Conservation (phyloP, 2,888 invertebrate genomes). For the Torymus aiolomorphi region DNA sequence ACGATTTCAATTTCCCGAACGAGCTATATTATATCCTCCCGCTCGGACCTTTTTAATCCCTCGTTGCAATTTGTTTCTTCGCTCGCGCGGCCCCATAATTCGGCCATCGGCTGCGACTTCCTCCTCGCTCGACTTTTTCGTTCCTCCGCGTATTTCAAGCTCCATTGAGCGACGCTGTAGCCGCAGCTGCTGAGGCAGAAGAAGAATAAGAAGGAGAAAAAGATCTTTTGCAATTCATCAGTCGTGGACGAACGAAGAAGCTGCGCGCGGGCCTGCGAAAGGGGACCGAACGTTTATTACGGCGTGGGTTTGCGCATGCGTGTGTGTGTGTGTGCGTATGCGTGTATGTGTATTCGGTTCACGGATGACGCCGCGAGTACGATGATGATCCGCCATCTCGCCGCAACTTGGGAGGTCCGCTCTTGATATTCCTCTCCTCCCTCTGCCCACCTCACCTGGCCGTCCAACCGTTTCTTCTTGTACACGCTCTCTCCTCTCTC, state of each 20-base stretch:
- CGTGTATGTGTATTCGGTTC: slow-evolving; percentile 34
- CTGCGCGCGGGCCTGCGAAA: slow-evolving; percentile 1
- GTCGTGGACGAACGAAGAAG: slow-evolving; percentile 32
- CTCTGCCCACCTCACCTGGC: slow-evolving; percentile 63
- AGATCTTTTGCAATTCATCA: slow-evolving; percentile 53
- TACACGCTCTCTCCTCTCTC: slow-evolving; percentile 65
- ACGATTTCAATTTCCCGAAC: slow-evolving; percentile 45
- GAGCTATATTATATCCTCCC: slow-evolving; percentile 9
- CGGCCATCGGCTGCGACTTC: slow-evolving; percentile 20
- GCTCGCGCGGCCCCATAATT: slow-evolving; percentile 1
- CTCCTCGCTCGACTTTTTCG: neutral
- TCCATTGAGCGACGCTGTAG: too few species aligned
- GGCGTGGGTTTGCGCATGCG: neutral
- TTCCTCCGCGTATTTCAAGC: neutral
- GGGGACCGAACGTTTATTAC: slow-evolving; percentile 37
- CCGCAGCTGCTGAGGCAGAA: neutral
- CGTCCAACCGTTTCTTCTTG: slow-evolving; percentile 70
- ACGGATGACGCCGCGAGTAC: slow-evolving; percentile 51
- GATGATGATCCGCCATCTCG: slow-evolving; percentile 76
- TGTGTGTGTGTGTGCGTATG: neutral
- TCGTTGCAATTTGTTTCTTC: slow-evolving; percentile 7
- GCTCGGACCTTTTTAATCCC: neutral
- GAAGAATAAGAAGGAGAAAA: too few species aligned
- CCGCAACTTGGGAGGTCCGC: slow-evolving; percentile 76
- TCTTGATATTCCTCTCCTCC: slow-evolving; percentile 72